phyloP scores from a whole-genome alignment of 2,888 invertebrate genomes.

The Drosophila fulvimacula region DNA sequence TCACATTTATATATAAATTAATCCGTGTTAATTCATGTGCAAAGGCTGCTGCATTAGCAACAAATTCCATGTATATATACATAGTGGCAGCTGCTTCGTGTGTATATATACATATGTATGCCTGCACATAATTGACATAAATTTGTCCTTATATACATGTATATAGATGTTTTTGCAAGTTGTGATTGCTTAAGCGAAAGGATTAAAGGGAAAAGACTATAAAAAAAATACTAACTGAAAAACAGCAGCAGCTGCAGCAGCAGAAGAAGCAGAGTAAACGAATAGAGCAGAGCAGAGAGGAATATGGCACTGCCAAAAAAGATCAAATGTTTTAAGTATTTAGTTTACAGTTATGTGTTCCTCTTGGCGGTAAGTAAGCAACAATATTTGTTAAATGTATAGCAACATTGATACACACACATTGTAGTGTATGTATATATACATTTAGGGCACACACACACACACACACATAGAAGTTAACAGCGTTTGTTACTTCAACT shows the following conservation, averaged over 20 bases:
- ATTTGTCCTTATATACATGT: conserved; percentile 8
- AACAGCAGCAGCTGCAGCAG: background rate
- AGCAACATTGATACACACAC: conserved; percentile 9
- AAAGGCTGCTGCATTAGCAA: conserved; percentile 7
- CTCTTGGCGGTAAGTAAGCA: conserved; percentile 83
- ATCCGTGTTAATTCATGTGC: background rate
- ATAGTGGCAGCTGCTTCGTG: background rate
- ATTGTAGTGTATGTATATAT: background rate
- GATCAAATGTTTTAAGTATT: conserved; percentile 85
- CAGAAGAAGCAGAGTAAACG: conserved; percentile 5
- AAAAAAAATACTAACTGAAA: conserved; percentile 6
- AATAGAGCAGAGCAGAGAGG: conserved; percentile 9
- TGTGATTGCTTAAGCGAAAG: conserved; percentile 22
- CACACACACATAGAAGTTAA: background rate
- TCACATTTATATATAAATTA: background rate
- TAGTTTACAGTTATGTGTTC: conserved; percentile 85
- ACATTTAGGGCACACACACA: background rate
- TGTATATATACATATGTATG: background rate
- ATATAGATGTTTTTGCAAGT: conserved; percentile 2
- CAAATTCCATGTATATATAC: background rate
- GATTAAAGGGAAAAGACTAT: conserved; percentile 12
- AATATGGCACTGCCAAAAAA: conserved; percentile 84
- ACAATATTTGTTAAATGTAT: conserved; percentile 7
- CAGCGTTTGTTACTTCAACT: background rate
- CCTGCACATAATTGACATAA: conserved; percentile 6